Conservation (phyloP, 2,113 vertebrate species). For the Paramormyrops kingsleyae region DNA sequence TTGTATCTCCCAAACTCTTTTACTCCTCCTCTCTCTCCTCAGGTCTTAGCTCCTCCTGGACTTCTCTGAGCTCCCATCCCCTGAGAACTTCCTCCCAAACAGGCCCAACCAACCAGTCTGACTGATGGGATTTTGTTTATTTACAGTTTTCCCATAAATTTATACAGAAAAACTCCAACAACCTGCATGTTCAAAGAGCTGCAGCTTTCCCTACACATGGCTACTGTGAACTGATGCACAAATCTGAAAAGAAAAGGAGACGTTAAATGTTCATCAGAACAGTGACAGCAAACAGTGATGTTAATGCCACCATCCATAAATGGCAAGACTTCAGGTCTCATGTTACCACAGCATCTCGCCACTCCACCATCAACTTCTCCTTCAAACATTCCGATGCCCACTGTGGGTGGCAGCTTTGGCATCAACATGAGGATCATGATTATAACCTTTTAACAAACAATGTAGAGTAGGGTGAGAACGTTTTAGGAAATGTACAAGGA, state of each 20-base stretch:
- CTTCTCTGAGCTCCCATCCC: background rate
- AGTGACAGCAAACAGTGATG: background rate
- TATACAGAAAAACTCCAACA: background rate
- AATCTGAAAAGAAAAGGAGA: background rate
- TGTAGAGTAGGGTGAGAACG: background rate
- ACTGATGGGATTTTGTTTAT: conserved; percentile 23
- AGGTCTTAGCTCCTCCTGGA: background rate
- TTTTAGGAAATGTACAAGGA: background rate
- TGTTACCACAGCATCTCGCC: background rate
- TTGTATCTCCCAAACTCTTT: background rate
- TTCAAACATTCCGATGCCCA: background rate
- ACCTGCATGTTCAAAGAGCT: background rate
- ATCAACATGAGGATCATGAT: background rate
- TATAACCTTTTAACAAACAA: background rate
- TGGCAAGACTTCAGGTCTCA: background rate
- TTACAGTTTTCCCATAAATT: conserved; percentile 31
- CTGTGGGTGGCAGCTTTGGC: background rate
- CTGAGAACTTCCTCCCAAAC: background rate
- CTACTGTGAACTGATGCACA: background rate
- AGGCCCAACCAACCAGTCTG: background rate
- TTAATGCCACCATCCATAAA: background rate
- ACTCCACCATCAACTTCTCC: background rate
- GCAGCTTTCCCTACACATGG: background rate
- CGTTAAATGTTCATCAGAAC: background rate
- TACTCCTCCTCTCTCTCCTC: background rate